phyloP scores from a whole-genome alignment of 2,113 vertebrate genomes.

The Neogale vison region DNA sequence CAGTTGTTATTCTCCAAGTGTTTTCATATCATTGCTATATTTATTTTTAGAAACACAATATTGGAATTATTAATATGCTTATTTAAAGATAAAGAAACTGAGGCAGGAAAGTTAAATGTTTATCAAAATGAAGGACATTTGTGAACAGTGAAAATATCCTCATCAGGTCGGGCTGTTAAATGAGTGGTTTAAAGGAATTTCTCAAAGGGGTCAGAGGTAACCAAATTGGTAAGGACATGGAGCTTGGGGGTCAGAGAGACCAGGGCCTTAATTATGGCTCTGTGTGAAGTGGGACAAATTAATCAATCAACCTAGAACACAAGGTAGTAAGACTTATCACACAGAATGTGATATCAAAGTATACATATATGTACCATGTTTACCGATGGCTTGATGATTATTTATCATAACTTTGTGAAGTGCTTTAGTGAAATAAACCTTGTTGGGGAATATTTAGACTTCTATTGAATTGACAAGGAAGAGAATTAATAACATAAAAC shows the following conservation, averaged over 20 bases:
- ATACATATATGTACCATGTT: not conserved
- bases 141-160: not conserved
- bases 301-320: not conserved
- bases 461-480: not conserved
- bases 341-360: not conserved
- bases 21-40: not conserved
- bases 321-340: not conserved
- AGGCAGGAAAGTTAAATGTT: not conserved
- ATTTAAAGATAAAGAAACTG: slow-evolving; percentile 43
- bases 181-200: not conserved
- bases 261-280: not conserved
- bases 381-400: not conserved
- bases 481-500: not conserved
- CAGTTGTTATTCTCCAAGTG: not conserved
- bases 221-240: not conserved
- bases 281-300: not conserved
- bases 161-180: not conserved
- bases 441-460: not conserved
- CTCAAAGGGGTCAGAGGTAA: not conserved
- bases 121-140: not conserved
- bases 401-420: not conserved
- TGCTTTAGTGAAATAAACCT: not conserved
- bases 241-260: not conserved
- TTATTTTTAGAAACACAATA: slow-evolving; percentile 43
- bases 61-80: not conserved